phyloP scores from a whole-genome alignment of 2,797 vertebrate species.

The Cyclura pinguis region DNA sequence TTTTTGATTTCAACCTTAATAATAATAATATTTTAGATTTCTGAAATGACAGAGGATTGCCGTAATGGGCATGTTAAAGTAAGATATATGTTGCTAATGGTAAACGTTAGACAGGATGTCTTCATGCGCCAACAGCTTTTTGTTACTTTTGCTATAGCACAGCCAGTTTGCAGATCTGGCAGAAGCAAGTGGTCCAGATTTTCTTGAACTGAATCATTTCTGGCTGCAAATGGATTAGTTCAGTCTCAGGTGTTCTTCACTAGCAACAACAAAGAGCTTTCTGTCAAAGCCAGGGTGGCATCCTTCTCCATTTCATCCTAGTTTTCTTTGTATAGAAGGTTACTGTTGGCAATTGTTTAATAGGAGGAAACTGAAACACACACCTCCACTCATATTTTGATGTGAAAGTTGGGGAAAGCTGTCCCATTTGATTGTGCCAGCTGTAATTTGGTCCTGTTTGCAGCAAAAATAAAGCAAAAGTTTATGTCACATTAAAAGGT shows the following conservation, averaged over 20 bases:
- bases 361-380: neutral
- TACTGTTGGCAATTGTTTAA: neutral
- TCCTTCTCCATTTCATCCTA: neutral
- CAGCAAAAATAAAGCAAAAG: neutral
- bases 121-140: neutral
- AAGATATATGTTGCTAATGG: neutral
- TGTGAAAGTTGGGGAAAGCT: neutral
- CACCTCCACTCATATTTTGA: neutral
- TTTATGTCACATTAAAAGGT: neutral
- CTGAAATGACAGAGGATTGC: neutral
- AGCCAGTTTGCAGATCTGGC: neutral
- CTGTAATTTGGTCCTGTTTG: neutral
- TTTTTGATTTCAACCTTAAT: constrained; percentile 64
- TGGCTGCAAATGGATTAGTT: neutral
- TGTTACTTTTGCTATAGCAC: neutral
- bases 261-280: neutral
- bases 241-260: neutral
- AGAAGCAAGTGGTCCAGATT: neutral
- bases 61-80: neutral
- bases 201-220: neutral
- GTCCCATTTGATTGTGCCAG: neutral
- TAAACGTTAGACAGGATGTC: neutral
- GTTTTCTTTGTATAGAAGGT: neutral
- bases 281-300: too few species aligned
- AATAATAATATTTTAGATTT: neutral